Evolutionary conservation across 2,888 invertebrate species (phyloP).

Genomic region (Charanyca ferruginea): DNA sequence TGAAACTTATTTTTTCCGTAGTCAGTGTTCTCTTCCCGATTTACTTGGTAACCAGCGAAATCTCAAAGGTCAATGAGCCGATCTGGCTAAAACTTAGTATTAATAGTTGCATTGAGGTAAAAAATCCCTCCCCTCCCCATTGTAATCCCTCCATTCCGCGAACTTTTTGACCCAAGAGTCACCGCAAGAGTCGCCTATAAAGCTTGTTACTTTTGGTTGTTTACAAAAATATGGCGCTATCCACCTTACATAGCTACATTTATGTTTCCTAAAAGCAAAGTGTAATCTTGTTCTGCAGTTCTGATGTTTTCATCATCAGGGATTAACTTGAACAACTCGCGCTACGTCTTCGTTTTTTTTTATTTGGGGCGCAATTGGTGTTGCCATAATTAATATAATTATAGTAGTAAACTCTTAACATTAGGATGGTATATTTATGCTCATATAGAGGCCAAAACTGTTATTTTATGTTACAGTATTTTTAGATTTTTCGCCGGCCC

Average conservation of each 20-base stretch:
- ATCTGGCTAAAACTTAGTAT: no score
- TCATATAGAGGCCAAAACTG: constrained; percentile 34
- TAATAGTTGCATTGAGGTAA: no score
- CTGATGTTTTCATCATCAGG: background rate
- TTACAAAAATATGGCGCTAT: constrained; percentile 11
- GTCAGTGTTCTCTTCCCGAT: no score
- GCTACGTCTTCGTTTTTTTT: no score
- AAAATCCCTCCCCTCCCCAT: no score
- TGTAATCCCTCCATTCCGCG: no score
- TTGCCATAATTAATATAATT: constrained; percentile 23
- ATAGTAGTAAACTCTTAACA: constrained; percentile 10
- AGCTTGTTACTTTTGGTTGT: background rate
- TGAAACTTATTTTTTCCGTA: no score
- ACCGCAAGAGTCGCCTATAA: no score
- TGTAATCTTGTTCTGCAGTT: background rate
- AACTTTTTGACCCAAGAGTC: no score
- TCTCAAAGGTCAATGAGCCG: no score
- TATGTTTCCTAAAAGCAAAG: background rate
- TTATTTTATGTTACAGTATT: constrained; percentile 21
- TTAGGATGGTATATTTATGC: constrained; percentile 4
- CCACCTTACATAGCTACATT: constrained; percentile 1
- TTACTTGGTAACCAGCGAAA: no score
- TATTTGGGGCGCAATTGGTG: constrained; percentile 4
- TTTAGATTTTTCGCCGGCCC: constrained; percentile 2
- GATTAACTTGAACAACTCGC: constrained; percentile 19